A percentile compares a stretch with the other conserved stretches of the same genome.
Evolutionary conservation across 2,797 vertebrate genomes (phyloP).

Genomic region (Macropodus opercularis): DNA sequence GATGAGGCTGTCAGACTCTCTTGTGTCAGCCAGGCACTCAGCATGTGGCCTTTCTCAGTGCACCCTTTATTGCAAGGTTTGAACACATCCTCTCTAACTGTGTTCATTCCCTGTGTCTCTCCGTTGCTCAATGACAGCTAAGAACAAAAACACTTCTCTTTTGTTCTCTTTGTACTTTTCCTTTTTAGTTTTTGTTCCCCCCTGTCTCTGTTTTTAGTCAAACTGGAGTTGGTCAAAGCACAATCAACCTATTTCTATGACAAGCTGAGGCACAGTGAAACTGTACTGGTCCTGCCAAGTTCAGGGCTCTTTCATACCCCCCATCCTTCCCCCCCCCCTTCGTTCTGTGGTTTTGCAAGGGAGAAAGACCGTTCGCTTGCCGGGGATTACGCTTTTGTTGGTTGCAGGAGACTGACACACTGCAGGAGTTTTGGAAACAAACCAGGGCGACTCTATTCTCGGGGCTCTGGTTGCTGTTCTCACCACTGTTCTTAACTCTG

Average conservation of each 20-base stretch:
- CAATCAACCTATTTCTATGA: conserved; percentile 70
- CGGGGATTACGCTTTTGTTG: conserved; percentile 62
- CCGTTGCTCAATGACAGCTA: conserved; percentile 51
- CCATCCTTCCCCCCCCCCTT: conserved; percentile 18
- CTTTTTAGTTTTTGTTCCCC: conserved; percentile 13
- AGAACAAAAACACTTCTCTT: conserved; percentile 69
- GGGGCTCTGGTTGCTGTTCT: conserved; percentile 51
- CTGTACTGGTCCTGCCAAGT: conserved; percentile 69
- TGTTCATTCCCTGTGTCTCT: conserved; percentile 57
- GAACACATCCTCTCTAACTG: conserved; percentile 68
- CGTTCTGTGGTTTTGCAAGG: conserved; percentile 30
- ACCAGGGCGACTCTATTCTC: conserved; percentile 66
- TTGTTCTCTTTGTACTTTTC: conserved; percentile 65
- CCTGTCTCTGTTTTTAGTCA: conserved; percentile 40
- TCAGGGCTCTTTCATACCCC: conserved; percentile 59
- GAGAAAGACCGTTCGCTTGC: conserved; percentile 64
- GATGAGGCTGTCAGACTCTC: conserved; percentile 71
- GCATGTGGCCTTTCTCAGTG: conserved; percentile 69
- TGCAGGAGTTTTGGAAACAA: conserved; percentile 73
- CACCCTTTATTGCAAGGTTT: conserved; percentile 68
- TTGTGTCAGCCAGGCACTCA: conserved; percentile 69
- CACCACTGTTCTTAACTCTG: conserved; percentile 37
- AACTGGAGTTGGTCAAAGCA: conserved; percentile 68
- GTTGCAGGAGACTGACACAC: conserved; percentile 68
- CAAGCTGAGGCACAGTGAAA: conserved; percentile 60